Percentiles rank a stretch among this genome's conserved stretches.
phyloP scores from a whole-genome alignment of 2,113 vertebrate species.

The Cyprinodon brontotheroides region DNA sequence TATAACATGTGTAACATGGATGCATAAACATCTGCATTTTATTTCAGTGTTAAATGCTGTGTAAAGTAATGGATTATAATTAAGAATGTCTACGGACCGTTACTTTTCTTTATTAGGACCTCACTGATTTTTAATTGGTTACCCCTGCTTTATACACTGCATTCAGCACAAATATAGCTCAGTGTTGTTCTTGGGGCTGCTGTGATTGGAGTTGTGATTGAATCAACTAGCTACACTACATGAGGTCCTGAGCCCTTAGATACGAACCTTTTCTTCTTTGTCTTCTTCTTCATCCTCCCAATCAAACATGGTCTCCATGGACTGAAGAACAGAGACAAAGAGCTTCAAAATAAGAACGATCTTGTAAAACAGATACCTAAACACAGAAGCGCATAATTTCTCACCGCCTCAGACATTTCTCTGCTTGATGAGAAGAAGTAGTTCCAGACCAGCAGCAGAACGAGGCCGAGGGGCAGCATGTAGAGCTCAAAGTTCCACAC shows the following conservation, averaged over 20 bases:
- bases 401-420: slow-evolving; percentile 84
- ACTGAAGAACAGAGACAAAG: slow-evolving; percentile 31
- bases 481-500: slow-evolving; percentile 97
- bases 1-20: too few species aligned
- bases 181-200: neutral
- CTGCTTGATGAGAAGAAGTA: slow-evolving; percentile 85
- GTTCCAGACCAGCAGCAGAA: slow-evolving; percentile 90
- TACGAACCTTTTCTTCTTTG: slow-evolving; percentile 65
- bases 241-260: neutral
- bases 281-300: slow-evolving; percentile 72
- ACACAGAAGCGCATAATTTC: slow-evolving; percentile 42
- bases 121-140: too few species aligned
- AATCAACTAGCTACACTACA: too few species aligned
- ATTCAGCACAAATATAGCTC: too few species aligned
- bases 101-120: too few species aligned
- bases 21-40: too few species aligned
- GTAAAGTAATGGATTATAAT: too few species aligned
- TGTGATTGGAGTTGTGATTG: neutral
- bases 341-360: neutral
- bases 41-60: too few species aligned
- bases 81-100: too few species aligned
- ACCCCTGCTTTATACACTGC: too few species aligned
- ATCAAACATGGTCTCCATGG: slow-evolving; percentile 66
- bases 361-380: neutral
- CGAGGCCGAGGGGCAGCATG: slow-evolving; percentile 88